Evolutionary conservation across 2,113 vertebrate genomes (phyloP).

Genomic region (Xyliphius kryptos): DNA sequence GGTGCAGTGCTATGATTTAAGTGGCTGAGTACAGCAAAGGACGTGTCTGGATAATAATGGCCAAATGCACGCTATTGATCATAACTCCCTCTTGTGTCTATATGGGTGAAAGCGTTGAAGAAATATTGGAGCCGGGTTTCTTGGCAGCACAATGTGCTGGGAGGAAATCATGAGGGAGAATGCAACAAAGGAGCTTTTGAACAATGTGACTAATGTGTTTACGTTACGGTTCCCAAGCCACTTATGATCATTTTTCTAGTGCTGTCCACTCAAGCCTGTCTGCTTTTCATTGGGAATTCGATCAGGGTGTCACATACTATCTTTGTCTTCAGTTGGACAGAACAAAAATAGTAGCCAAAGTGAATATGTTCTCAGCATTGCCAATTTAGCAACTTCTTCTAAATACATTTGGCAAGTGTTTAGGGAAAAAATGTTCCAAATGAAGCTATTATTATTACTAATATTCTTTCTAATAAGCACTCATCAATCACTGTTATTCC

Average conservation of each 20-base stretch:
- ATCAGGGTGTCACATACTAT: slow-evolving; percentile 13
- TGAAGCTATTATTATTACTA: no score
- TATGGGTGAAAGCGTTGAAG: slow-evolving; percentile 51
- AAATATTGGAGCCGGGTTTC: slow-evolving; percentile 55
- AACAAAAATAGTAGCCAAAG: no score
- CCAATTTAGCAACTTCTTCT: no score
- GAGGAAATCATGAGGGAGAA: slow-evolving; percentile 32
- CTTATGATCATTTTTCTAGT: slow-evolving; percentile 45
- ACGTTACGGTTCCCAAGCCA: slow-evolving; percentile 39
- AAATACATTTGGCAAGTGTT: no score
- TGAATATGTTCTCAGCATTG: no score
- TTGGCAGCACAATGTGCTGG: slow-evolving; percentile 33
- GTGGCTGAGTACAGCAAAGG: slow-evolving; percentile 52
- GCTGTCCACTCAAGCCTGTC: slow-evolving; percentile 36
- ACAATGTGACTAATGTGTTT: slow-evolving; percentile 59
- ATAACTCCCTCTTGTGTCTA: slow-evolving; percentile 51
- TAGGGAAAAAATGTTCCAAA: no score
- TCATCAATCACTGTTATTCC: no score
- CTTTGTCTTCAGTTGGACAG: slow-evolving; percentile 18
- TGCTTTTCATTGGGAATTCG: slow-evolving; percentile 24
- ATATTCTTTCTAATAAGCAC: no score
- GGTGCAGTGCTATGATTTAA: slow-evolving; percentile 59
- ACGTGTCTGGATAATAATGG: slow-evolving; percentile 65
- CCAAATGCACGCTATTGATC: slow-evolving; percentile 62
- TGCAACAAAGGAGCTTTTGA: slow-evolving; percentile 33